Conservation (phyloP, 1,140 invertebrate species). For the Papilio dardanus region DNA sequence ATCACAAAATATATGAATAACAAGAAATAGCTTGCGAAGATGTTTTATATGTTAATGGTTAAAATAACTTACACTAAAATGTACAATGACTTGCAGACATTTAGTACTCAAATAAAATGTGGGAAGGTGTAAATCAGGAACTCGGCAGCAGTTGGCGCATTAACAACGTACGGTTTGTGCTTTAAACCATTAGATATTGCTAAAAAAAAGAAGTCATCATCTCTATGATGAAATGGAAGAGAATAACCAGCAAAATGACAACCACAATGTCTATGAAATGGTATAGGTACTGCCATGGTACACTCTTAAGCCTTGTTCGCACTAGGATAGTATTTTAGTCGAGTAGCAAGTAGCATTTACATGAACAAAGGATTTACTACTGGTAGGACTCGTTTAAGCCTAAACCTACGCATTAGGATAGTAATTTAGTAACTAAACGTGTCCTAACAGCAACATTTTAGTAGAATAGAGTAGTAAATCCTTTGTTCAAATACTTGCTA, state of each 20-base stretch:
- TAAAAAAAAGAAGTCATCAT: background rate
- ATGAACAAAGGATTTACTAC: too few species aligned
- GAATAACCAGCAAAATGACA: background rate
- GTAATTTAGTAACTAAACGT: too few species aligned
- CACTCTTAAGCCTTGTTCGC: too few species aligned
- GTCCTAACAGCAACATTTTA: too few species aligned
- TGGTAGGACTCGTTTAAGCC: too few species aligned
- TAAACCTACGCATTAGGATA: too few species aligned
- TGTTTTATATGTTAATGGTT: background rate
- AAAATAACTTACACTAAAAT: background rate
- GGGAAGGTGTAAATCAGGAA: slow-evolving; percentile 17
- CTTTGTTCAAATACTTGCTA: too few species aligned
- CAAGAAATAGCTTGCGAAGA: background rate
- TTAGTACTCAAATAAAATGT: slow-evolving; percentile 19
- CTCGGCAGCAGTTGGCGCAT: background rate
- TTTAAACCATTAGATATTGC: background rate
- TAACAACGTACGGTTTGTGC: background rate
- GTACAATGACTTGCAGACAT: background rate
- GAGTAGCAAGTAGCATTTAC: too few species aligned
- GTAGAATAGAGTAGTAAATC: too few species aligned
- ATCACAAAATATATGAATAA: background rate
- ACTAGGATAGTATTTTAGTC: too few species aligned
- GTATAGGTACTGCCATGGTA: slow-evolving; percentile 5
- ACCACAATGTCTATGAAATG: background rate
- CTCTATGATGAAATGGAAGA: too few species aligned